Conservation (phyloP, 2,888 invertebrate genomes). For the Sesamia inferens region DNA sequence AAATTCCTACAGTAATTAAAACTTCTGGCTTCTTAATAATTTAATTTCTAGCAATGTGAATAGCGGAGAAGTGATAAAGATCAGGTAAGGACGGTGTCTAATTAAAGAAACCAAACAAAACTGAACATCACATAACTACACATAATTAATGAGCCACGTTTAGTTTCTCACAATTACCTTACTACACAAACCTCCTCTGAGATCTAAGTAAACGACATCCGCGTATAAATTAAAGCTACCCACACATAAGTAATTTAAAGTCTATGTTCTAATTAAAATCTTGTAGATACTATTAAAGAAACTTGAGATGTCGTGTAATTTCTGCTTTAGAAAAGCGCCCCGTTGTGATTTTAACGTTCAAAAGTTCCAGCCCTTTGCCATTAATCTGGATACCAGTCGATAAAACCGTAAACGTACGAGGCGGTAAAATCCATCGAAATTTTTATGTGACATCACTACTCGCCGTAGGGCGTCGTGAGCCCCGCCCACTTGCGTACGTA, state of each 20-base stretch:
- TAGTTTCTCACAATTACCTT: slow-evolving; percentile 42
- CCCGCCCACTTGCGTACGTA: slow-evolving; percentile 77
- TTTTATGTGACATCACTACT: slow-evolving; percentile 82
- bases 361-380: slow-evolving; percentile 64
- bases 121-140: slow-evolving; percentile 31
- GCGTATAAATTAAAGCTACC: slow-evolving; percentile 58
- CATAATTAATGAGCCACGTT: slow-evolving; percentile 52
- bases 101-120: slow-evolving; percentile 46
- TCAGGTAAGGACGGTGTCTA: slow-evolving; percentile 30
- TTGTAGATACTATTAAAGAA: slow-evolving; percentile 76
- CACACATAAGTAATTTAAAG: slow-evolving; percentile 51
- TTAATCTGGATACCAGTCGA: slow-evolving; percentile 72
- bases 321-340: slow-evolving; percentile 77
- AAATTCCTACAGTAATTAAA: neutral
- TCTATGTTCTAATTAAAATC: slow-evolving; percentile 80
- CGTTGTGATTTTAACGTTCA: slow-evolving; percentile 78
- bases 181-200: slow-evolving; percentile 30
- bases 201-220: slow-evolving; percentile 51
- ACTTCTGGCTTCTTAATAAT: slow-evolving; percentile 10
- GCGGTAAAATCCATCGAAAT: slow-evolving; percentile 78
- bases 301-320: slow-evolving; percentile 64
- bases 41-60: slow-evolving; percentile 20
- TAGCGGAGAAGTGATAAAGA: slow-evolving; percentile 33
- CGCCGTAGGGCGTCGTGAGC: slow-evolving; percentile 71
- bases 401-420: slow-evolving; percentile 73